Base-by-base conservation (phyloP, 2,888 invertebrate genomes). In the Maniola hyperantus region DNA sequence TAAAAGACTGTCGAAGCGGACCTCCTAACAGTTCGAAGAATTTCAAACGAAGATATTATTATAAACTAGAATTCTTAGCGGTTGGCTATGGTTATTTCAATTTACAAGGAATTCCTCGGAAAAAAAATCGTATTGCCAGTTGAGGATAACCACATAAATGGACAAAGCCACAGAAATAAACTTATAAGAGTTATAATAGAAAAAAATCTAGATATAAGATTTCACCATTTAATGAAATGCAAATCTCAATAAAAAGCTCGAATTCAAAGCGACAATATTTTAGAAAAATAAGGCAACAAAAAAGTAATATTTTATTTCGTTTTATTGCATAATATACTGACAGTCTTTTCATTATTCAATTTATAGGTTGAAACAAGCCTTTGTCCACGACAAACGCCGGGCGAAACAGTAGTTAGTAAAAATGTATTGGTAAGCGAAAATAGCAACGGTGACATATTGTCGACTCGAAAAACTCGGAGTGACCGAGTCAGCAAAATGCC, bases 191-290 rank as follows among this genome's bases (percentile, higher is more conserved):
- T 26, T 26, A 4, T 51, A 20, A 26, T 51, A 11, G 51, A 51
- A 51, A 51, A 51, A 51, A 20, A 51, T 26, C 20, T 51, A 51
- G 26, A 51, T 20, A 51, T 51, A 51, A 51, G 51, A 20, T 51
- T 51, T 26, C 51, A 51, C 13, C 51, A 51, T 51, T 20, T 51
- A 20, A 26, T 13, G 7, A 51, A 26, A 26, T 26, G 26, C 10
- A 51, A 51, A 20, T 18, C 51, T 20, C 15, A 20, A 2, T 51
- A 10, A 20, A 51, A 51, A 26, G 51, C 51, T 42, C 42, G 5
- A 42, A 42, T 42, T 42, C 42, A 5, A 42, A 42, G 7, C 5
- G 42, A 42, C 42, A 51, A 51, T 51, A 51, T 51, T 51, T 26
- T 26, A 51, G 26, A 26, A 51, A 51, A 51, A 20, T 51, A 11